A percentile compares a stretch with the other conserved stretches of the same genome.
Conservation (phyloP, 2,888 invertebrate species). For the Caenorhabditis parvicauda region DNA sequence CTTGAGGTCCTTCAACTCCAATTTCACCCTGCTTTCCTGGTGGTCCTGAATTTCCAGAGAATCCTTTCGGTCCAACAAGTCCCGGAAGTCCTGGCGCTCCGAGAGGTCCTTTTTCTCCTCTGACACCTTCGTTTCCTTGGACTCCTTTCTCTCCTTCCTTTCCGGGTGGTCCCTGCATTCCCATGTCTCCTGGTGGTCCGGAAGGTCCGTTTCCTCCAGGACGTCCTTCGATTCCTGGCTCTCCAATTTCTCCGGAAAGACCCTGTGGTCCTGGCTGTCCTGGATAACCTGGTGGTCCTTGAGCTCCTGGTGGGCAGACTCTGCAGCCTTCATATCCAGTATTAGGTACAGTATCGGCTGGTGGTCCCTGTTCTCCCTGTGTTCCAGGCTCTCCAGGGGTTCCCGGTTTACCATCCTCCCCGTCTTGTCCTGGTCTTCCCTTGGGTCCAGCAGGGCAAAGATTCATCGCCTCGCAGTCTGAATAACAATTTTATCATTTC, state of each 20-base stretch:
- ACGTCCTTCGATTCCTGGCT: slow-evolving; percentile 61
- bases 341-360: slow-evolving; percentile 7
- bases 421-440: slow-evolving; percentile 58
- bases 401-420: slow-evolving; percentile 56
- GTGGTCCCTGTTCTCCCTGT: slow-evolving; percentile 34
- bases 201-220: slow-evolving; percentile 63
- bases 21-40: slow-evolving; percentile 70
- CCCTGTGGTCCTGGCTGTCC: slow-evolving; percentile 58
- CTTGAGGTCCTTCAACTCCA: slow-evolving; percentile 68
- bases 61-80: slow-evolving; percentile 62
- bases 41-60: slow-evolving; percentile 64
- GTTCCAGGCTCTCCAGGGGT: slow-evolving; percentile 39
- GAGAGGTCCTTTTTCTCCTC: slow-evolving; percentile 65
- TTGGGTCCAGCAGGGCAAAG: slow-evolving; percentile 40
- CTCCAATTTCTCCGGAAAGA: slow-evolving; percentile 62
- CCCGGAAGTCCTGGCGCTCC: slow-evolving; percentile 67
- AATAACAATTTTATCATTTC: background rate
- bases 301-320: slow-evolving; percentile 39
- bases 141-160: slow-evolving; percentile 47
- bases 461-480: slow-evolving; percentile 35
- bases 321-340: slow-evolving; percentile 28
- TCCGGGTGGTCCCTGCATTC: slow-evolving; percentile 62
- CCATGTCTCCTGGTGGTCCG: slow-evolving; percentile 38
- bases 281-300: slow-evolving; percentile 46
- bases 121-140: slow-evolving; percentile 63